These are phyloP conservation scores for Thaumetopoea pityocampa DNA, from an alignment of 1,140 invertebrate genomes.

Conservation along the genomic window DNA sequence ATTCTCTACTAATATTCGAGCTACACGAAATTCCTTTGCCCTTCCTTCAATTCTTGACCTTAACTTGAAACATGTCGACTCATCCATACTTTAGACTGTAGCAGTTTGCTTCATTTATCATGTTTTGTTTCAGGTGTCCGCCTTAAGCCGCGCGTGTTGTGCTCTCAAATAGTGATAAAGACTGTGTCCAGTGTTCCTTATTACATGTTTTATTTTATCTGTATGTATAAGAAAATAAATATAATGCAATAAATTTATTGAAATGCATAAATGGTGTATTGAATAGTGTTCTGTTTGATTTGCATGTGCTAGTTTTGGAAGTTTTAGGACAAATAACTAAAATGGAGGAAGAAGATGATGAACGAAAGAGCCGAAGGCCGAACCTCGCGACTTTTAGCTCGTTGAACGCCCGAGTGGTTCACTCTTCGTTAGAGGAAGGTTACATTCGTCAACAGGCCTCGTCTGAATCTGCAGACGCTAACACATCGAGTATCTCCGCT, in stretches of 20 bases:
- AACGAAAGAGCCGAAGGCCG: conserved; percentile 49
- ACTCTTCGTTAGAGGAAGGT: conserved; percentile 55
- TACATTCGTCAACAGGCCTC: conserved; percentile 47
- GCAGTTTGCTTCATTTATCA: conserved; percentile 3
- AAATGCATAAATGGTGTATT: conserved; percentile 50
- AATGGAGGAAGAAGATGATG: conserved; percentile 79
- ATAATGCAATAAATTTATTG: conserved; percentile 56
- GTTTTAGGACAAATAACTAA: conserved; percentile 32
- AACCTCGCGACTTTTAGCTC: conserved; percentile 60
- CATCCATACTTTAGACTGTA: background rate
- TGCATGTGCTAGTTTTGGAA: conserved; percentile 34
- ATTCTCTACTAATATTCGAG: conserved; percentile 13
- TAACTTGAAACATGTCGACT: conserved; percentile 2
- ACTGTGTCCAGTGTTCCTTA: conserved; percentile 72
- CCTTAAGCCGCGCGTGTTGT: conserved; percentile 47
- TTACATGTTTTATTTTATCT: conserved; percentile 45
- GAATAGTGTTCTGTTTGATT: conserved; percentile 41
- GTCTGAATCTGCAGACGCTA: conserved; percentile 62
- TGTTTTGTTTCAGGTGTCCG: conserved; percentile 62
- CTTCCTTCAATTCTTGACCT: conserved; percentile 3
- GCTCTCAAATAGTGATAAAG: conserved; percentile 67
- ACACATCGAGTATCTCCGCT: conserved; percentile 62
- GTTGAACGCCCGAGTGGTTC: conserved; percentile 56
- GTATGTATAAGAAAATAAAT: conserved; percentile 44
- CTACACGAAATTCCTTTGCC: conserved; percentile 4